Percentiles rank a stretch among this genome's conserved stretches.
phyloP scores from a whole-genome alignment of 2,797 vertebrate species.

The Pteropus rufus region DNA sequence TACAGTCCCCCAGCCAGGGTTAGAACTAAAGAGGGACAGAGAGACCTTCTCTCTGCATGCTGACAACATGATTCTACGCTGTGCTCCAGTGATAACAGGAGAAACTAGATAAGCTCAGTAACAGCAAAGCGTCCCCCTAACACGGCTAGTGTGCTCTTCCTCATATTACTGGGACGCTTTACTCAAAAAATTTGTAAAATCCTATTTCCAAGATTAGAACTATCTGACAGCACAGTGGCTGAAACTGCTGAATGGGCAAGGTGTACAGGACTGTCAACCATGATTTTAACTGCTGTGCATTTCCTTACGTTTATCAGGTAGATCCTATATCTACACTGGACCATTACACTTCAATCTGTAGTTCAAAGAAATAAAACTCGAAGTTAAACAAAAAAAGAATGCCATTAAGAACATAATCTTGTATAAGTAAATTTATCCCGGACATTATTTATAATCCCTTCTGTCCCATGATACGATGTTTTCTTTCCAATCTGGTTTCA shows the following conservation, averaged over 20 bases:
- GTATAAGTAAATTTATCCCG: background rate
- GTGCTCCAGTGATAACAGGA: background rate
- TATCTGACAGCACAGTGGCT: background rate
- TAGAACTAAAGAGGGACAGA: background rate
- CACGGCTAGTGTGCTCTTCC: background rate
- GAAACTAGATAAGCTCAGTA: background rate
- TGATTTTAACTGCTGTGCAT: background rate
- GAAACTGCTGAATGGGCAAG: background rate
- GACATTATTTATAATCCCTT: background rate
- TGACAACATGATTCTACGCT: accelerated
- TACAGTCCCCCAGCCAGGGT: background rate
- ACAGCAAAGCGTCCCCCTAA: background rate
- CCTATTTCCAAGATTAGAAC: background rate
- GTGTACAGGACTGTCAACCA: background rate
- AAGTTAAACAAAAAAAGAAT: background rate
- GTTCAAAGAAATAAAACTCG: background rate
- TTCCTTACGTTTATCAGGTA: background rate
- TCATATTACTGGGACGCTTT: background rate
- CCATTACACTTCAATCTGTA: background rate
- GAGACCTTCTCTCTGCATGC: background rate
- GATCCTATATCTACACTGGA: background rate
- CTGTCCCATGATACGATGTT: background rate
- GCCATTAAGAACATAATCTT: background rate
- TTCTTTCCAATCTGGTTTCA: background rate
- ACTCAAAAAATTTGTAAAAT: slow-evolving; percentile 14